These are phyloP conservation scores for Pica pica DNA, from an alignment of 2,113 vertebrate genomes.

Conservation along the genomic window DNA sequence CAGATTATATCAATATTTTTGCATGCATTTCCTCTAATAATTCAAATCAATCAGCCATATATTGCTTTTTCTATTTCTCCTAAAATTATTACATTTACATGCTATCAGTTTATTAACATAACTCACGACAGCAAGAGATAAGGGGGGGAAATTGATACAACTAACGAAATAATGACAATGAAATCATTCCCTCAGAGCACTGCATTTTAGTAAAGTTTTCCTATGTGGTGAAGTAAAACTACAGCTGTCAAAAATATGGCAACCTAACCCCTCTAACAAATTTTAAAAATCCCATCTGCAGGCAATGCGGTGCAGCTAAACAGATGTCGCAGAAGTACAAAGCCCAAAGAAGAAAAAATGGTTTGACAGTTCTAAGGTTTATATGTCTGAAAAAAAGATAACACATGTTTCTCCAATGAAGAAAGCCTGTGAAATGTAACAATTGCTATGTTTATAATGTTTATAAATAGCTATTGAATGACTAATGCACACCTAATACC, in stretches of 20 bases:
- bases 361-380: conserved; percentile 62
- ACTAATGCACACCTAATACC: conserved; percentile 86
- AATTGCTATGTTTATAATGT: conserved; percentile 67
- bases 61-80: conserved; percentile 33
- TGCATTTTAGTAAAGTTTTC: conserved; percentile 44
- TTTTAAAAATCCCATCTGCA: conserved; percentile 67
- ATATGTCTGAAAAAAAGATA: conserved; percentile 51
- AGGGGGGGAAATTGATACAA: not conserved
- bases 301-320: conserved; percentile 44
- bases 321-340: conserved; percentile 67
- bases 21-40: conserved; percentile 43
- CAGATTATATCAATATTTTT: conserved; percentile 14
- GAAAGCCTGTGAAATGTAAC: conserved; percentile 31
- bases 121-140: not conserved
- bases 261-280: conserved; percentile 37
- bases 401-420: conserved; percentile 60
- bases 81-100: not conserved
- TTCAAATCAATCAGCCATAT: conserved; percentile 42
- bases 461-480: conserved; percentile 91
- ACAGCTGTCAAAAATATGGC: conserved; percentile 70
- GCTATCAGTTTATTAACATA: not conserved
- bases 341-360: conserved; percentile 59
- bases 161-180: conserved; percentile 8
- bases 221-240: conserved; percentile 45
- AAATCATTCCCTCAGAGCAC: conserved; percentile 34